A percentile compares a stretch with the other conserved stretches of the same genome.
phyloP scores from a whole-genome alignment of 2,113 vertebrate genomes.

The Lepus europaeus region DNA sequence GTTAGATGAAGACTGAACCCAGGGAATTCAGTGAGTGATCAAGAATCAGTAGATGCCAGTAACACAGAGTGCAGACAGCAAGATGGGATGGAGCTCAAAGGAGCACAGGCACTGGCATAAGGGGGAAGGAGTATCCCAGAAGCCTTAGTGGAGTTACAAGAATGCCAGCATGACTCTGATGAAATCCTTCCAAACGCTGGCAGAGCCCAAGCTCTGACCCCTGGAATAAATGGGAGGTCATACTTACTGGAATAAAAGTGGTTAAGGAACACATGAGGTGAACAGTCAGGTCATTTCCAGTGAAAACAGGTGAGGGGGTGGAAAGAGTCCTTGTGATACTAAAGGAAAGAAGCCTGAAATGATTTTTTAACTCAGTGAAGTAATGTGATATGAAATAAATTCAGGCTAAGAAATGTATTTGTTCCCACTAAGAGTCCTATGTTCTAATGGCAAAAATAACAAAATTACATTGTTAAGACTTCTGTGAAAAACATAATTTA shows the following conservation, averaged over 20 bases:
- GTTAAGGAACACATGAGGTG: too few relatives aligned
- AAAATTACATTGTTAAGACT: not conserved
- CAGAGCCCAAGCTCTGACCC: not conserved
- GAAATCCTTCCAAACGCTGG: not conserved
- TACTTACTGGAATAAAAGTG: not conserved
- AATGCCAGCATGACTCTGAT: not conserved
- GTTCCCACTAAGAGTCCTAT: not conserved
- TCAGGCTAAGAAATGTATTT: not conserved
- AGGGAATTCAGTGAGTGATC: not conserved
- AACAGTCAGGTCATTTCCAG: fast-evolving
- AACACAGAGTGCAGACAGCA: not conserved
- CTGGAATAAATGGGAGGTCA: not conserved
- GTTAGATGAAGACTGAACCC: not conserved
- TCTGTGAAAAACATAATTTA: not conserved
- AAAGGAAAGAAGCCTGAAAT: not conserved
- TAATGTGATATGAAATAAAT: not conserved
- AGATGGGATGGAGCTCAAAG: not conserved
- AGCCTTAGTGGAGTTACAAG: not conserved
- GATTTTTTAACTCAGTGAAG: not conserved
- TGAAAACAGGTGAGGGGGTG: not conserved
- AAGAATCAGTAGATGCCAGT: not conserved
- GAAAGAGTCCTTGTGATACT: not conserved
- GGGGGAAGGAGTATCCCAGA: not conserved
- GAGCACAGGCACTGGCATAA: too few relatives aligned
- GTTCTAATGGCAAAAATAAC: conserved; percentile 4